Evolutionary conservation across 2,797 vertebrate species (phyloP).

Genomic region (Sebastes matsubarae): DNA sequence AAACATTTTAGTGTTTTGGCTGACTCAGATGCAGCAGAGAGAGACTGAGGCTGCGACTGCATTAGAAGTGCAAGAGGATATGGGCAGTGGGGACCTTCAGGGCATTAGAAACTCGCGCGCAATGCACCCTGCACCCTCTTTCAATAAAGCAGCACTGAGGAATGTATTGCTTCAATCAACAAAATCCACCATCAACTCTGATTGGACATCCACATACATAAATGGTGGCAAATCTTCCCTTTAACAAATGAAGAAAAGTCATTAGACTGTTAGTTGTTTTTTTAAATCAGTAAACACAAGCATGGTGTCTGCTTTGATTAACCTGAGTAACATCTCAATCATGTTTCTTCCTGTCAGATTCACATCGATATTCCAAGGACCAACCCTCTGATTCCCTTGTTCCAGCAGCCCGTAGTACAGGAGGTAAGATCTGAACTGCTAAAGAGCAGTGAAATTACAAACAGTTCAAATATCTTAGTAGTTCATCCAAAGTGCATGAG

Average conservation of each 20-base stretch:
- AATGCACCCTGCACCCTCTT: neutral
- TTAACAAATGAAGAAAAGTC: neutral
- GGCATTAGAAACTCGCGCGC: neutral
- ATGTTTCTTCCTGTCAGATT: slow-evolving; percentile 85
- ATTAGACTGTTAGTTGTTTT: neutral
- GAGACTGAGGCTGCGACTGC: neutral
- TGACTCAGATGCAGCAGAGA: no score
- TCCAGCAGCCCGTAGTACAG: slow-evolving; percentile 96
- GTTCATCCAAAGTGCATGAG: neutral
- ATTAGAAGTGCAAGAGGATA: neutral
- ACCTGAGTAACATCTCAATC: neutral
- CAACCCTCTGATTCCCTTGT: slow-evolving; percentile 96
- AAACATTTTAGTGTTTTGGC: no score
- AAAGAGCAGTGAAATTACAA: neutral
- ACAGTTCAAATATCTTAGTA: neutral
- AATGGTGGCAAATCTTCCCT: neutral
- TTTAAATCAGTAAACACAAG: neutral
- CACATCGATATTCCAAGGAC: slow-evolving; percentile 99
- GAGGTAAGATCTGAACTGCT: slow-evolving; percentile 85
- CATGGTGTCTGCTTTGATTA: neutral
- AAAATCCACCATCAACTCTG: neutral
- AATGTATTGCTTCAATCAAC: neutral
- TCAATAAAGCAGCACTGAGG: neutral
- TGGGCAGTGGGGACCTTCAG: neutral
- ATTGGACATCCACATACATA: neutral